phyloP scores from a whole-genome alignment of 2,797 vertebrate species.

The Sebastes diploproa region DNA sequence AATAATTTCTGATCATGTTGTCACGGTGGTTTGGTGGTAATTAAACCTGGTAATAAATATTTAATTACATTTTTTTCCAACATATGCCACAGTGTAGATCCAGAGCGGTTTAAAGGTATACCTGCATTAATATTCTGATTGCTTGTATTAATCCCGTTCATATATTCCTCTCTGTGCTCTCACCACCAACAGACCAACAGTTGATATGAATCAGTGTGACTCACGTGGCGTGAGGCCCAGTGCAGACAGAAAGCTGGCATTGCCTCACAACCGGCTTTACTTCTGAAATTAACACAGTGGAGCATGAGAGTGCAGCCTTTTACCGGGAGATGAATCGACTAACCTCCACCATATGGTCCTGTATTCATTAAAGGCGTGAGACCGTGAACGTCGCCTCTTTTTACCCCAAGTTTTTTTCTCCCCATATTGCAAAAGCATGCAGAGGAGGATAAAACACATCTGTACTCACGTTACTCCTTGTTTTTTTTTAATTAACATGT shows the following conservation, averaged over 20 bases:
- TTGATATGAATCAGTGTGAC: slow-evolving; percentile 46
- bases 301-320: slow-evolving; percentile 65
- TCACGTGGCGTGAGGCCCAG: slow-evolving; percentile 69
- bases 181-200: slow-evolving; percentile 25
- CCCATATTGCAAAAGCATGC: neutral
- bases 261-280: slow-evolving; percentile 53
- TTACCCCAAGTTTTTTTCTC: neutral
- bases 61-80: neutral
- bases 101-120: slow-evolving; percentile 1
- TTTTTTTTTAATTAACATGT: neutral
- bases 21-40: neutral
- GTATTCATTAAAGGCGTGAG: slow-evolving; percentile 63
- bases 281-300: slow-evolving; percentile 64
- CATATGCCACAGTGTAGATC: neutral
- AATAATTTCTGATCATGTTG: neutral
- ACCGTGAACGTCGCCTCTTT: slow-evolving; percentile 50
- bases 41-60: neutral
- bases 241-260: slow-evolving; percentile 71
- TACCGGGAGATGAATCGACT: slow-evolving; percentile 60
- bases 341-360: slow-evolving; percentile 62
- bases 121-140: neutral
- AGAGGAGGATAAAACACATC: neutral
- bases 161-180: slow-evolving; percentile 35
- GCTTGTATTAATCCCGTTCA: slow-evolving; percentile 19
- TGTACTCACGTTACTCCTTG: neutral